phyloP scores from a whole-genome alignment of 2,888 invertebrate species.

The Cantharis rustica region DNA sequence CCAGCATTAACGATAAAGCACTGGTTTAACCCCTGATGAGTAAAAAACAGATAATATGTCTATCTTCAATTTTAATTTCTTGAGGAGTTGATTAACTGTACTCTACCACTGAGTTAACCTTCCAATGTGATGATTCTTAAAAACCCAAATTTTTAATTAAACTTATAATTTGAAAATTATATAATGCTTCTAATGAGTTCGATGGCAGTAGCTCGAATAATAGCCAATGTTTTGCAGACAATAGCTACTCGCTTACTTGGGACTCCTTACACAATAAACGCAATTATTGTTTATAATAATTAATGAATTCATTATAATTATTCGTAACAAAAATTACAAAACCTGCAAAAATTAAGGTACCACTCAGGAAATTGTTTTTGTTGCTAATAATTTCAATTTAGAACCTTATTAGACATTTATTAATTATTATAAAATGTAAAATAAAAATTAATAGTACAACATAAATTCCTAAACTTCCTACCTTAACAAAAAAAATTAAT shows the following conservation, averaged over 20 bases:
- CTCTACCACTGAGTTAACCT: too few species aligned
- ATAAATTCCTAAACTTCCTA: too few species aligned
- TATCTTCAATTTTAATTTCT: too few species aligned
- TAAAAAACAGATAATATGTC: too few species aligned
- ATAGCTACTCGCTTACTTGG: neutral
- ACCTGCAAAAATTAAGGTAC: neutral
- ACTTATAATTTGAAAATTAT: neutral
- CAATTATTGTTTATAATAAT: neutral
- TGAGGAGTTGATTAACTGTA: too few species aligned
- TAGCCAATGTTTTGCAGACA: neutral
- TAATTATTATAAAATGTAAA: neutral
- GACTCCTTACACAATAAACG: neutral
- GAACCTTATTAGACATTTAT: neutral
- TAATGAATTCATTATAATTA: neutral
- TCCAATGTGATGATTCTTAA: neutral
- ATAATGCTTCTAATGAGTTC: neutral
- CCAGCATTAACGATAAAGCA: too few species aligned
- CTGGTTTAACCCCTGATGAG: too few species aligned
- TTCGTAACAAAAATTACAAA: neutral
- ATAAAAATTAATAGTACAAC: neutral
- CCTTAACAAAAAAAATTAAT: neutral
- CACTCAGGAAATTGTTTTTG: neutral
- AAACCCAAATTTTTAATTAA: neutral
- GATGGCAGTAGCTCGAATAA: neutral
- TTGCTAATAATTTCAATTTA: neutral